Conservation (phyloP, 2,888 invertebrate genomes). For the Elegia similella region DNA sequence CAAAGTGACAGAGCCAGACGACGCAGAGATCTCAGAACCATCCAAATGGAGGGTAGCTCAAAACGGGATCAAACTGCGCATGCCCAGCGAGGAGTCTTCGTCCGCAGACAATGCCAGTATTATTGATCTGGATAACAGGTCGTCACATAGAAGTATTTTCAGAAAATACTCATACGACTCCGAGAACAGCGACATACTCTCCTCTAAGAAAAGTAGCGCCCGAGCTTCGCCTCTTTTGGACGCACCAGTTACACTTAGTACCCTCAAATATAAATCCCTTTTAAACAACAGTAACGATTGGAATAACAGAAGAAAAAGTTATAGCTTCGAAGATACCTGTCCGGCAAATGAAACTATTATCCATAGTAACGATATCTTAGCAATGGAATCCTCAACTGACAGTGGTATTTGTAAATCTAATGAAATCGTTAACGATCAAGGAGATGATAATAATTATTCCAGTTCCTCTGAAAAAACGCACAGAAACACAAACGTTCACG, state of each 20-base stretch:
- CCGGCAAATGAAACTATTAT: slow-evolving; percentile 55
- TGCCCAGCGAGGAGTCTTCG: slow-evolving; percentile 82
- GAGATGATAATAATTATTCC: slow-evolving; percentile 40
- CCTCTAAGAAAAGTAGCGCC: slow-evolving; percentile 46
- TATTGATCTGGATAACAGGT: slow-evolving; percentile 63
- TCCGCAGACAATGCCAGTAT: slow-evolving; percentile 73
- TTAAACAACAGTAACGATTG: slow-evolving; percentile 80
- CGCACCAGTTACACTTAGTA: slow-evolving; percentile 60
- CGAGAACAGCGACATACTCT: slow-evolving; percentile 56
- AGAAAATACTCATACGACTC: slow-evolving; percentile 65
- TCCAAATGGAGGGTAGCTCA: slow-evolving; percentile 86
- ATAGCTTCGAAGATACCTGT: slow-evolving; percentile 84
- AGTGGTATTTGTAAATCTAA: slow-evolving; percentile 88
- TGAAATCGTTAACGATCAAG: slow-evolving; percentile 80
- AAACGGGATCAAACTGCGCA: slow-evolving; percentile 84
- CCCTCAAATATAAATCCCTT: slow-evolving; percentile 68
- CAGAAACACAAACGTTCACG: slow-evolving; percentile 41
- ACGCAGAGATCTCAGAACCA: slow-evolving; percentile 77
- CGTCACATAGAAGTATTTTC: slow-evolving; percentile 44
- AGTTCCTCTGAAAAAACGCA: slow-evolving; percentile 40
- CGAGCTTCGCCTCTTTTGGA: slow-evolving; percentile 63
- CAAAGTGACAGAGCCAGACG: slow-evolving; percentile 80
- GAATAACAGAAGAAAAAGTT: slow-evolving; percentile 88
- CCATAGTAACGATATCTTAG: slow-evolving; percentile 69
- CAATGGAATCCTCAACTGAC: slow-evolving; percentile 89